Percentiles rank a stretch among this genome's conserved stretches.
These are phyloP conservation scores for Macrobrachium nipponense DNA, from an alignment of 1,140 invertebrate genomes.

Conservation along the genomic window DNA sequence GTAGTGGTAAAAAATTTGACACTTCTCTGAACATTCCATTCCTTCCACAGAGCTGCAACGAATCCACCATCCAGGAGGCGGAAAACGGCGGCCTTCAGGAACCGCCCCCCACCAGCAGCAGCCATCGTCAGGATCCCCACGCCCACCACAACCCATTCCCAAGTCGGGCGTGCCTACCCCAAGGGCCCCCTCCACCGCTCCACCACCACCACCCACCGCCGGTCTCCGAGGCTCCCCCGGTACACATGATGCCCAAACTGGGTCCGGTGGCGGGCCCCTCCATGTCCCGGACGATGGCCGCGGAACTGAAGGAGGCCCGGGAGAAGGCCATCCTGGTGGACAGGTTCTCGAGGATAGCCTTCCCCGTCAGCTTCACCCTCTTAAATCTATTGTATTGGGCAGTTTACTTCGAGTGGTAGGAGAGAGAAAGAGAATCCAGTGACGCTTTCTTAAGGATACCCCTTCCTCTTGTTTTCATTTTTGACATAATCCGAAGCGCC, in stretches of 20 bases:
- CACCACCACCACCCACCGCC: constrained; percentile 8
- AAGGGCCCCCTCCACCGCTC: constrained; percentile 1
- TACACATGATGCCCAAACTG: constrained; percentile 4
- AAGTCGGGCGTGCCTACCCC: not conserved
- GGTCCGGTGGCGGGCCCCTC: not conserved
- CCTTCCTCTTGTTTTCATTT: no score
- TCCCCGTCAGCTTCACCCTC: constrained; percentile 85
- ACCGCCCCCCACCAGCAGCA: constrained; percentile 8
- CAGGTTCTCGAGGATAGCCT: constrained; percentile 84
- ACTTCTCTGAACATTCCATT: not conserved
- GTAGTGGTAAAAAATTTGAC: not conserved
- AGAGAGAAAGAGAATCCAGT: not conserved
- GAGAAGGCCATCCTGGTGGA: constrained; percentile 84
- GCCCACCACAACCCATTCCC: not conserved
- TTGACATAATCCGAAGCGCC: no score
- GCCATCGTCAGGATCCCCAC: not conserved
- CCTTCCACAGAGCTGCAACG: constrained; percentile 20
- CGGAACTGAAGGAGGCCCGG: constrained; percentile 33
- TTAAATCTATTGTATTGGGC: constrained; percentile 90
- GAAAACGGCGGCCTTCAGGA: constrained; percentile 43
- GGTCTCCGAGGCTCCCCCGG: not conserved
- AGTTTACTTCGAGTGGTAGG: constrained; percentile 74
- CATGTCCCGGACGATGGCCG: constrained; percentile 13
- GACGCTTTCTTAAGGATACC: no score
- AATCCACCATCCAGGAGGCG: constrained; percentile 34